Evolutionary conservation across 1,140 invertebrate species (phyloP), one percentile per base, ranked within the genome.

Genomic region (Agrilus planipennis): DNA sequence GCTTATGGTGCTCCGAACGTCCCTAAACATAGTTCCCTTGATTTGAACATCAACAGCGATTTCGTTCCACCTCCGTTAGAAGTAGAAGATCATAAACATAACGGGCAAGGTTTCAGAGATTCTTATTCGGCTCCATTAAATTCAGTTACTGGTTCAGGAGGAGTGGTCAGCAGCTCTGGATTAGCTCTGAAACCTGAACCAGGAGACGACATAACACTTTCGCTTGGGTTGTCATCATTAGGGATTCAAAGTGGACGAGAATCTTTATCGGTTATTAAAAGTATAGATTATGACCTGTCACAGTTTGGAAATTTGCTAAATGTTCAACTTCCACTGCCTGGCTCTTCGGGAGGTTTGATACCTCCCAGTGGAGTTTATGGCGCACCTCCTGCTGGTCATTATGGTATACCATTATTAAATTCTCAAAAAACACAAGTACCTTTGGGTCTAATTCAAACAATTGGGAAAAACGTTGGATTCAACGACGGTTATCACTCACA

Each of bases 381-480:
- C 23, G 56, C 69, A 2, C 68, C 71, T 14, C 67, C 69, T 38
- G 66, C 60, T 39, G 66, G 64, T 25, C 65, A 62, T 48, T 72
- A 74, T 39, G 71, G 71, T 14, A 67, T 67, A 15, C 70, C 72
- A 9, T 67, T 75, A 7, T 55, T 59, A 16, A 42, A 64, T 0
- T 58, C 58, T 3, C 49, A 55, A 3, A 55, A 50, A 21, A 60
- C 57, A 19, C 70, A 75, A 1, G 73, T 84, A 2, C 81, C 81
- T 3, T 62, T 64, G 32, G 78, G 77, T 1, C 52, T 84, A 2
- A 58, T 80, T 2, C 67, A 77, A 45, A 71, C 75, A 11, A 76
- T 76, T 39, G 75, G 68, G 43, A 72, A 63, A 52, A 67, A 53
- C 14, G 69, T 69, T 1, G 67, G 66, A 35, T 68, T 73, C n/a